phyloP scores from a whole-genome alignment of 2,797 vertebrate genomes.

The Cuculus canorus region DNA sequence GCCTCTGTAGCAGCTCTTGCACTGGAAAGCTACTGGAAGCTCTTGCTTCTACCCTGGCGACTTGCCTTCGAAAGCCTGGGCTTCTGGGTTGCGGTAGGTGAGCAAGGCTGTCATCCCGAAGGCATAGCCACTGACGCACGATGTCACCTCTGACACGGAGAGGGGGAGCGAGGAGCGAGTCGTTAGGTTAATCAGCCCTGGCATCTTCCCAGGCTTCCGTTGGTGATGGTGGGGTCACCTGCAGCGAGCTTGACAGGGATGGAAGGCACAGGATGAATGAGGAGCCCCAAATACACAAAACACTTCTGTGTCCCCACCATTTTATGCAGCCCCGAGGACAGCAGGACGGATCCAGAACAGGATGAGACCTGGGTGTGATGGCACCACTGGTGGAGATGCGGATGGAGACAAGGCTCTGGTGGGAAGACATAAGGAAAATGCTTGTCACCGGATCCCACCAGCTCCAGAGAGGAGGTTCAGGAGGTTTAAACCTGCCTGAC shows the following conservation, averaged over 20 bases:
- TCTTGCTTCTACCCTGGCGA: neutral
- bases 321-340: neutral
- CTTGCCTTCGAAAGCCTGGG: conserved; percentile 91
- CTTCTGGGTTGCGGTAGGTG: conserved; percentile 92
- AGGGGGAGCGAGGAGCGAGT: conserved; percentile 86
- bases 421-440: neutral
- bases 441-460: accelerated
- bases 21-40: neutral
- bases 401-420: neutral
- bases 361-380: accelerated
- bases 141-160: conserved; percentile 87
- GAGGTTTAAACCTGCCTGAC: neutral
- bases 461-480: neutral
- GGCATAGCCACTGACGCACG: conserved; percentile 92
- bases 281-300: accelerated
- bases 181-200: conserved; percentile 88
- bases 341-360: neutral
- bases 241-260: neutral
- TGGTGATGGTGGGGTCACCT: neutral
- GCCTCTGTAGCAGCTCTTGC: neutral
- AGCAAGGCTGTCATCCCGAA: conserved; percentile 92
- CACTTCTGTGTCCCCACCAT: no score
- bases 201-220: conserved; percentile 77
- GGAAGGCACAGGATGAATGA: neutral
- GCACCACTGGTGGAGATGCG: neutral